Percentiles rank a stretch among this genome's conserved stretches.
Evolutionary conservation across 2,888 invertebrate genomes (phyloP).

Genomic region (Apocheima hispidaria): DNA sequence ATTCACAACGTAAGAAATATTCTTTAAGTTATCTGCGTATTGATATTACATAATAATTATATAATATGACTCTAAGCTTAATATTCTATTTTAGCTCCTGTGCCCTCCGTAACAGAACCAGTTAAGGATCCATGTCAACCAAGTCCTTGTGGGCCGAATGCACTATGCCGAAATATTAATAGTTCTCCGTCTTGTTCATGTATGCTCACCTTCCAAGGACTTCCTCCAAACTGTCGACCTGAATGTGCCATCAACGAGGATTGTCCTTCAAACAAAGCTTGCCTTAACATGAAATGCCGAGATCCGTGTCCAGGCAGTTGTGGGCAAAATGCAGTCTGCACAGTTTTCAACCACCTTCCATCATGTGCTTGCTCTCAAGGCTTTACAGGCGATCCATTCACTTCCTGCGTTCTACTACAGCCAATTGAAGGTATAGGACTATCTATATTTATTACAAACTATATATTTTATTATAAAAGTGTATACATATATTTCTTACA

Average conservation of each 20-base stretch:
- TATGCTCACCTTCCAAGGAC: constrained; percentile 87
- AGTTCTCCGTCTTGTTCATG: constrained; percentile 89
- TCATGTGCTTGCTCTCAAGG: constrained; percentile 89
- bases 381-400: constrained; percentile 92
- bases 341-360: constrained; percentile 89
- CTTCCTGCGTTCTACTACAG: constrained; percentile 84
- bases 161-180: constrained; percentile 87
- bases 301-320: constrained; percentile 92
- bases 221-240: constrained; percentile 90
- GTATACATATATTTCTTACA: too few relatives aligned
- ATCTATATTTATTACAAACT: background rate
- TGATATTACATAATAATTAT: background rate
- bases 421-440: constrained; percentile 69
- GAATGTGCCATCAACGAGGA: constrained; percentile 91
- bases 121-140: constrained; percentile 88
- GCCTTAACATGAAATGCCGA: constrained; percentile 90
- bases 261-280: constrained; percentile 89
- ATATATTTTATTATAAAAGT: too few relatives aligned
- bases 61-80: background rate
- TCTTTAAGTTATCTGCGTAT: background rate
- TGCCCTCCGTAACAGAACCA: constrained; percentile 62
- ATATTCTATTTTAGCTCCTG: constrained; percentile 54
- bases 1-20: constrained; percentile 75
- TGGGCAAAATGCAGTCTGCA: constrained; percentile 87
- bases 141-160: constrained; percentile 89